Evolutionary conservation across 2,888 invertebrate species (phyloP).

Genomic region (Napeogenes inachia): DNA sequence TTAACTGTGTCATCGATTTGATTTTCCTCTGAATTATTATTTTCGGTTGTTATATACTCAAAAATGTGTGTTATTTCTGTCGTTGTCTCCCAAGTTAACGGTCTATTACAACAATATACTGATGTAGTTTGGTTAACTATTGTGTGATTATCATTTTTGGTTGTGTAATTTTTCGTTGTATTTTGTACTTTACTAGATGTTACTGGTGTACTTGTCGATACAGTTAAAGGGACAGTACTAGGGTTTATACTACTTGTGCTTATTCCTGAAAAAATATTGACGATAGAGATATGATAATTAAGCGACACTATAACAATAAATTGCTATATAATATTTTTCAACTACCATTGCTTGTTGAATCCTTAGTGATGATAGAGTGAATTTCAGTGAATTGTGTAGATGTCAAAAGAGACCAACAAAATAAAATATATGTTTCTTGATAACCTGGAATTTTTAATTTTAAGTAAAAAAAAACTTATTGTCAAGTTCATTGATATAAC

Average conservation of each 20-base stretch:
- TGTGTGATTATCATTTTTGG: neutral
- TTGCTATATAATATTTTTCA: neutral
- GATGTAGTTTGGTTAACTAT: neutral
- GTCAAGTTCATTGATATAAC: neutral
- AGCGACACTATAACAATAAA: too few relatives aligned
- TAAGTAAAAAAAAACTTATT: conserved; percentile 30
- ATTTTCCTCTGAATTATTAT: neutral
- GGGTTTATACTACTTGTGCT: too few relatives aligned
- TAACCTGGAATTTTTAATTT: conserved; percentile 32
- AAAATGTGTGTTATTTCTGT: conserved; percentile 14
- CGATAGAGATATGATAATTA: too few relatives aligned
- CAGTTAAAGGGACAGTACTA: too few relatives aligned
- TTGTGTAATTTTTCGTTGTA: neutral
- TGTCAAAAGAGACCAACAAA: conserved; percentile 29
- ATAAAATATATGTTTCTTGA: conserved; percentile 42
- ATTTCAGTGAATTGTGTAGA: conserved; percentile 5
- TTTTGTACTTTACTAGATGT: too few relatives aligned
- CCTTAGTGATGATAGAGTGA: neutral
- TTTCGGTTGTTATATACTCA: neutral
- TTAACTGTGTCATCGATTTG: too few relatives aligned
- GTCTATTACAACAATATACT: conserved; percentile 34
- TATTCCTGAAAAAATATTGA: too few relatives aligned
- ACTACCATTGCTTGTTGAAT: neutral
- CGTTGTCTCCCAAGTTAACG: conserved; percentile 36
- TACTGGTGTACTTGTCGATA: too few relatives aligned